Percentiles rank a stretch among this genome's conserved stretches.
These are phyloP conservation scores for Sarcoramphus papa DNA, from an alignment of 2,797 vertebrate species.

Conservation along the genomic window DNA sequence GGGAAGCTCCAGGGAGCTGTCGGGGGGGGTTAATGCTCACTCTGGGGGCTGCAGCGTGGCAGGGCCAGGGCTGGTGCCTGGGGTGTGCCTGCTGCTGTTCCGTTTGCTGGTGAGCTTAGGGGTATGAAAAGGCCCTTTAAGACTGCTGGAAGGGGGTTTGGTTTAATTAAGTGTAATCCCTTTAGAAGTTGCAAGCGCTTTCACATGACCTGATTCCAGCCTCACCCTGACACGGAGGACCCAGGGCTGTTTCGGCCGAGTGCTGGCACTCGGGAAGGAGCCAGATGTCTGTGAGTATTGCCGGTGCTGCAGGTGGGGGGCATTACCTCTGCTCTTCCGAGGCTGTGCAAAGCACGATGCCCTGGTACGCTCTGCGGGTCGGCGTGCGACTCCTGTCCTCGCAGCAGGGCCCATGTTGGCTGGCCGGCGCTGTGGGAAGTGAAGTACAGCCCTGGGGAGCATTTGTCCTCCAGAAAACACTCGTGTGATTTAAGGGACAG, in stretches of 20 bases:
- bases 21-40: not conserved
- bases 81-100: not conserved
- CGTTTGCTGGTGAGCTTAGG: constrained; percentile 72
- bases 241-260: not conserved
- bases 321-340: not conserved
- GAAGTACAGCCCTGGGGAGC: not conserved
- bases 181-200: constrained; percentile 86
- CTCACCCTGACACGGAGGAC: not conserved
- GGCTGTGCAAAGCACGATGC: not conserved
- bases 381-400: accelerated
- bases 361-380: accelerated
- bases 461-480: not conserved
- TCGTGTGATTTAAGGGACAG: accelerated
- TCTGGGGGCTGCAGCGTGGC: not conserved
- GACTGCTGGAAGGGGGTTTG: constrained; percentile 73
- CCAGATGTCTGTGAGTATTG: constrained; percentile 67
- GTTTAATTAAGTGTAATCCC: constrained; percentile 85
- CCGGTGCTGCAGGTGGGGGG: not conserved
- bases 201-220: constrained; percentile 82
- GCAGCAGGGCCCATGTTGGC: accelerated
- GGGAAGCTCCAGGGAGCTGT: not conserved
- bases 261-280: not conserved
- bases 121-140: constrained; percentile 77
- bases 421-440: not conserved
- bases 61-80: not conserved